Evolutionary conservation across 2,113 vertebrate species (phyloP).

Genomic region (Apodemus sylvaticus): DNA sequence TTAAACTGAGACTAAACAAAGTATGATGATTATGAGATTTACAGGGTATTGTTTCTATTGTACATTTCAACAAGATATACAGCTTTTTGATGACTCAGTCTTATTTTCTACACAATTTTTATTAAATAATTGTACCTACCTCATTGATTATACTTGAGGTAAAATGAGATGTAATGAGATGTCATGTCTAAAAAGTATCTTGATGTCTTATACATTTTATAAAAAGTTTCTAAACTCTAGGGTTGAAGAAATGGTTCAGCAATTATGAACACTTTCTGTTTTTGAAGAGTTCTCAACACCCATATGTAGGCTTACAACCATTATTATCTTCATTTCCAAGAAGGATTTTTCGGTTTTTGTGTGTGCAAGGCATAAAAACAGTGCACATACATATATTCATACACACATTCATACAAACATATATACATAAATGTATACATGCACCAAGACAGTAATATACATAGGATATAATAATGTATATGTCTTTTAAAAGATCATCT

Average conservation of each 20-base stretch:
- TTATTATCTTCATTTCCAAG: neutral
- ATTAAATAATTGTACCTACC: neutral
- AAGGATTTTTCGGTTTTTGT: neutral
- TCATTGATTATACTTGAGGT: neutral
- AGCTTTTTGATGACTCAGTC: neutral
- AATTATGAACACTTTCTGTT: neutral
- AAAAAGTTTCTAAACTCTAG: neutral
- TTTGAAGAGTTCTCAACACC: neutral
- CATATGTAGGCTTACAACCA: neutral
- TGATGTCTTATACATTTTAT: neutral
- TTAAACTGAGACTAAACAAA: neutral
- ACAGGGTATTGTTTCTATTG: neutral
- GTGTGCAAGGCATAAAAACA: neutral
- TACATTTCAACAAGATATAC: neutral
- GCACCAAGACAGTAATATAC: neutral
- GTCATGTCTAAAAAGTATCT: neutral
- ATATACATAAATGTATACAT: neutral
- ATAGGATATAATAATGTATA: neutral
- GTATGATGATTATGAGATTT: neutral
- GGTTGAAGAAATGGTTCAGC: neutral
- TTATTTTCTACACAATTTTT: neutral
- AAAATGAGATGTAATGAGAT: neutral
- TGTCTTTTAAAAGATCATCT: neutral
- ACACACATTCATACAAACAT: neutral
- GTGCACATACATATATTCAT: neutral